Base-by-base conservation (phyloP, 2,888 invertebrate species). In the Lysandra bellargus region DNA sequence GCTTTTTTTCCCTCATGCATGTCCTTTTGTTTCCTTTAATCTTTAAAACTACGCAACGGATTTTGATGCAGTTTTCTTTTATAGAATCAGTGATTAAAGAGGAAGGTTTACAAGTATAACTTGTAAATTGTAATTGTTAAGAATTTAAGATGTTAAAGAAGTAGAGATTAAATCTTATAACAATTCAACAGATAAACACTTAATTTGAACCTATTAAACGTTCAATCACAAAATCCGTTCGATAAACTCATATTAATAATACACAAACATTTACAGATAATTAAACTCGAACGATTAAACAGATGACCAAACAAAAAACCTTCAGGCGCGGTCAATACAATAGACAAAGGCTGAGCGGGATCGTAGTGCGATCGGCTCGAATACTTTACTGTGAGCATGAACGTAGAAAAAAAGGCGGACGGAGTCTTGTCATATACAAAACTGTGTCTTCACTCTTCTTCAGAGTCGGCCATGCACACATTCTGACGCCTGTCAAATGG, bases 361-460 rank as follows among this genome's bases (percentile, higher is more conserved):
- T 92, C 90, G 92, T 91, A 90, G 91, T 88, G 90, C 91, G 88
- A 93, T 93, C 93, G 92, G 92, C 92, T 94, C 93, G 93, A 93
- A 94, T 94, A 93, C 92, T 94, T 93, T 92, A 94, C 93, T 92
- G 91, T 91, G 93, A 92, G 93, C 23, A 23, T 23, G 23, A 23
- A 23, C 23, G 23, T 23, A 23, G 23, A 23, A 23, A 23, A 23
- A 23, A 23, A 23, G 23, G 23, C 23, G 23, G 23, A 23, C 23
- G 23, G 23, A 23, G 23, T 23, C 23, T 23, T 23, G 23, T 23
- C 23, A 23, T 23, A 23, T 23, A 23, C 23, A 23, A 23, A 23
- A 23, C 23, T 23, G 0, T 23, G 23, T 23, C 23, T 23, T 23
- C 23, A 23, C 23, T 23, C 0, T 23, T 23, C 23, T 23, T 23